Evolutionary conservation across 2,797 vertebrate genomes (phyloP).

Genomic region (Falco naumanni): DNA sequence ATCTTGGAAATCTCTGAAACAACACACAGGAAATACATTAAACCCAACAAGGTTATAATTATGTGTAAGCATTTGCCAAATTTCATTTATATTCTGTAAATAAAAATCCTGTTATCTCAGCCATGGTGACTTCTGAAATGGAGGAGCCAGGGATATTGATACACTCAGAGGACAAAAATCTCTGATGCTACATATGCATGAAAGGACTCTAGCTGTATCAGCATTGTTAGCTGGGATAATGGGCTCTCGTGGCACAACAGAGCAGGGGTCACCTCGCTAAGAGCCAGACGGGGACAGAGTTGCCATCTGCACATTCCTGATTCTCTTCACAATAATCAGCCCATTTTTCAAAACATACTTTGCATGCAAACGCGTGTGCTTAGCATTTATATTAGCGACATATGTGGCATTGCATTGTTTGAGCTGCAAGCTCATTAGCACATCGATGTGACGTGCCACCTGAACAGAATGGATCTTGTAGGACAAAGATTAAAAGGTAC

Average conservation of each 20-base stretch:
- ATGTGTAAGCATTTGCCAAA: neutral
- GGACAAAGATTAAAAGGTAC: neutral
- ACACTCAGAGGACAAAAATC: neutral
- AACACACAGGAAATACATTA: neutral
- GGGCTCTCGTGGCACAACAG: neutral
- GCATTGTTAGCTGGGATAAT: neutral
- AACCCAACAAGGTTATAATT: neutral
- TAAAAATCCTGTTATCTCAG: neutral
- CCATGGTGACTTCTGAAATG: neutral
- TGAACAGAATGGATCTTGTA: neutral
- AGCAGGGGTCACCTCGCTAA: neutral
- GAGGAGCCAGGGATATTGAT: neutral
- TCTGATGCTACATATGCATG: neutral
- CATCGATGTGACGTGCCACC: neutral
- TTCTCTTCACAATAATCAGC: neutral
- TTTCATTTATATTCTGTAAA: neutral
- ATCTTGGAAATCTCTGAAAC: neutral
- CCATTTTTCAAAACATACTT: slow-evolving; percentile 4
- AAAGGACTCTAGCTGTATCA: neutral
- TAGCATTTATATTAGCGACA: slow-evolving; percentile 29
- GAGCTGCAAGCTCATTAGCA: slow-evolving; percentile 11
- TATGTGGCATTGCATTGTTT: slow-evolving; percentile 31
- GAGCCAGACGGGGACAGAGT: neutral
- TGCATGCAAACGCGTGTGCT: neutral
- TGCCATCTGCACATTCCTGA: slow-evolving; percentile 39